Conservation (phyloP, 2,113 vertebrate genomes). For the Megaleporinus macrocephalus region DNA sequence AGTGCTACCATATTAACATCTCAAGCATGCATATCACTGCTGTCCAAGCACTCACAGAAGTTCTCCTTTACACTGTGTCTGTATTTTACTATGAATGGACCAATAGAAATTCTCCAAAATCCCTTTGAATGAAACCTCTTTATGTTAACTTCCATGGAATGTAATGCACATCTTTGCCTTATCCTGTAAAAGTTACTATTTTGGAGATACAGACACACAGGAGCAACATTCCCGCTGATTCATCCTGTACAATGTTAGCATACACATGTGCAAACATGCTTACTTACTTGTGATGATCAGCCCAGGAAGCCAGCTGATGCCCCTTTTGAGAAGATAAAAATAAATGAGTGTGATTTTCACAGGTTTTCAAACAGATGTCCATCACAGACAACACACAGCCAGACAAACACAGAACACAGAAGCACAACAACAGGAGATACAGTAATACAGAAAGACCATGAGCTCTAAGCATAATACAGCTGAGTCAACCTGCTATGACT, state of each 20-base stretch:
- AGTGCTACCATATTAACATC: no score
- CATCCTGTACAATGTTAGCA: background rate
- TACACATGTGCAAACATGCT: background rate
- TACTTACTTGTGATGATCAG: slow-evolving; percentile 69
- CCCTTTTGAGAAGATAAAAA: slow-evolving; percentile 58
- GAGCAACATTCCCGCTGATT: background rate
- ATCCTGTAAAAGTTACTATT: no score
- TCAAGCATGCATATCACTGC: no score
- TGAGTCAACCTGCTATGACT: slow-evolving; percentile 42
- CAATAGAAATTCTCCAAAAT: no score
- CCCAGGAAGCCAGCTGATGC: slow-evolving; percentile 66
- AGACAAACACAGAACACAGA: slow-evolving; percentile 34
- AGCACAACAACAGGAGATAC: slow-evolving; percentile 17
- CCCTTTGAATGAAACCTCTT: no score
- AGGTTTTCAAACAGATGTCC: slow-evolving; percentile 8
- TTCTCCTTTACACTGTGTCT: no score
- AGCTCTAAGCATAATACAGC: background rate
- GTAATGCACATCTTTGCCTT: no score
- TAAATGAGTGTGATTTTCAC: background rate
- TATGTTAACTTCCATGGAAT: no score
- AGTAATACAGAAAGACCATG: slow-evolving; percentile 12
- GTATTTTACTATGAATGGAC: no score
- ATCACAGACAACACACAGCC: slow-evolving; percentile 40
- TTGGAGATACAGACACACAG: slow-evolving; percentile 26
- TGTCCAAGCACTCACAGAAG: no score